Evolutionary conservation across 2,797 vertebrate species (phyloP), one percentile per base, ranked within the genome.

Genomic region (Pipistrellus kuhlii): DNA sequence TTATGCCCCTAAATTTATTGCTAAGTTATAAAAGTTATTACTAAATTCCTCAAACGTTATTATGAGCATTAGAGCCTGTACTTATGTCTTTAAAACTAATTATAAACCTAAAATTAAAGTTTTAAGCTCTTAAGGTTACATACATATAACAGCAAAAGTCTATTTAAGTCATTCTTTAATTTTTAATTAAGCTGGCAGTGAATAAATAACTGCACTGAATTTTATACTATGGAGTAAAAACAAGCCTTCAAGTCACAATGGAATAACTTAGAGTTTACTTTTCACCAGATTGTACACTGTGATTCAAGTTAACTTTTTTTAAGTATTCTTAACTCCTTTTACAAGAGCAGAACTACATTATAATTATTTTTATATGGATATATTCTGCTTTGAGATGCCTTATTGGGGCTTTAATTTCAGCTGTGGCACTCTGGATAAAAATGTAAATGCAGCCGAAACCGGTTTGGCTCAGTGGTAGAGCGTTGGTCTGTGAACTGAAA

Each of bases 301-400:
- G 35, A 76, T 64, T 85, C 18, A 92, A 82, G 80, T 71, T 17
- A 20, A 23, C 9, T 20, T 32, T 13, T 13, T 64, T n/a, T 55
- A 64, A 51, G 14, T 41, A 41, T 41, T 41, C 18, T 66, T 57
- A 27, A 13, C 23, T 80, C 25, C 21, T 81, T 38, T 80, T 85
- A 51, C 18, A 85, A 72, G n/a, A 90, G 32, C n/a, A 85, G 35
- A 93, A 85, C 92, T 64, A 30, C 30, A 64, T 59, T 90, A 4
- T 76, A 93, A 72, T 92, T 71, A 90, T 73, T 94, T 96, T 93
- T 78, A 41, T 82, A 64, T 68, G 48, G 53, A 35, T 17, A 73
- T 1, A 44, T 15, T 64, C 69, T 92, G 15, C 27, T 88, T 94
- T 78, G 78, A 92, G 55, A 38, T 80, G 62, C 55, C 30, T 38